Base-by-base conservation (phyloP, 2,797 vertebrate species). In the Arremon aurantiirostris region DNA sequence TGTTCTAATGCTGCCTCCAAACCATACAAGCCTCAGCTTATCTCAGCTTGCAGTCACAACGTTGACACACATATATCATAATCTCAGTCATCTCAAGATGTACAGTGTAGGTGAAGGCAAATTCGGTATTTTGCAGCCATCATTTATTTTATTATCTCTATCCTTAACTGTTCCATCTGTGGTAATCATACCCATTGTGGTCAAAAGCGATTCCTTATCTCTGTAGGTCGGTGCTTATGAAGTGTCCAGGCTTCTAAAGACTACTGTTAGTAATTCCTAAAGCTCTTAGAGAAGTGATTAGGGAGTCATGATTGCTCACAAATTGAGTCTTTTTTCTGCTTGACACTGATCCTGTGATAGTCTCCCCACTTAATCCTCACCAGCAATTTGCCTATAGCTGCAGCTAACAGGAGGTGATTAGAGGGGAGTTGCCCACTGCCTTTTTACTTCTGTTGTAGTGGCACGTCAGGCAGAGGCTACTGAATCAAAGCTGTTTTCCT, bases 331-430 rank as follows among this genome's bases (percentile, higher is more conserved):
- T 97, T 98, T 97, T 94, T 90, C 96, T 97, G 96, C 95, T 94
- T 98, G 98, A 98, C 97, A 97, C 98, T 98, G 98, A 98, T 98
- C 97, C 97, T 97, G 94, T 97, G 98, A 97, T 97, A 96, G 79
- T 96, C 97, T 97, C 96, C 94, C 96, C 95, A 97, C 96, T 97
- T 98, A 98, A 98, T 98, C 97, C 97, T 97, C 70, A 65, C 81
- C 59, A 97, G 97, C 97, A 98, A 98, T 98, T 98, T 98, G 97
- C 97, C 97, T 98, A 98, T 97, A 95, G 97, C 96, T 94, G 93
- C 82, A 88, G 96, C 97, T 97, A 97, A 98, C 96, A 97, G 97
- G 97, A 97, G 96, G 95, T 97, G 96, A 98, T 98, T 97, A 98
- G 96, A 96, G 94, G 96, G 97, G 97, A 97, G 96, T 97, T 97